phyloP scores from a whole-genome alignment of 2,888 invertebrate genomes.

The Mycalesis mineus region DNA sequence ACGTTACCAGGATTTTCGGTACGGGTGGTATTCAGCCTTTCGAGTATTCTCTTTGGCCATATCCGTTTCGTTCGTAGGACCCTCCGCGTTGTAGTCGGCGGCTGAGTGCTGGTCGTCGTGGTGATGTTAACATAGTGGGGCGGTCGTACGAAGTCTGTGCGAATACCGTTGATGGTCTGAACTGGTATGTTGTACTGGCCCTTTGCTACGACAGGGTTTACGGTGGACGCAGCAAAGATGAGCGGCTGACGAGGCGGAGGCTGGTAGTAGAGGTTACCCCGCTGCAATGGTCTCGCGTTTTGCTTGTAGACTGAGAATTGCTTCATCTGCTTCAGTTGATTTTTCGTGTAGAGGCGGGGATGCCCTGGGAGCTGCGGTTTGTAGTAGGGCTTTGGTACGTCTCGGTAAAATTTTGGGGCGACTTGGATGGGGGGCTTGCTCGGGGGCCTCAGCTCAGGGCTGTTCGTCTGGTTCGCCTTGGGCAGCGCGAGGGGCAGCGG shows the following conservation, averaged over 20 bases:
- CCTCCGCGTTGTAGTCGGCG: conserved; percentile 57
- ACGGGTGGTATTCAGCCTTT: conserved; percentile 43
- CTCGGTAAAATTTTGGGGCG: conserved; percentile 44
- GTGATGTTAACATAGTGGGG: conserved; percentile 44
- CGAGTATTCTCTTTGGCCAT: conserved; percentile 62
- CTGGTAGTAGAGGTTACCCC: conserved; percentile 24
- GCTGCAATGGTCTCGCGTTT: conserved; percentile 53
- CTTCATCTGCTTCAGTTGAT: conserved; percentile 43
- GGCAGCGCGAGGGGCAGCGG: conserved; percentile 33
- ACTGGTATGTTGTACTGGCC: conserved; percentile 57
- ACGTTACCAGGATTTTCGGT: conserved; percentile 41
- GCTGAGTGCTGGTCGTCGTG: conserved; percentile 40
- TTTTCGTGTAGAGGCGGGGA: conserved; percentile 48
- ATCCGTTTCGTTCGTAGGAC: conserved; percentile 66
- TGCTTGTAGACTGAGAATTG: conserved; percentile 54
- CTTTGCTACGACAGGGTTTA: conserved; percentile 45
- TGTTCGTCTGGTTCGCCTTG: conserved; percentile 41
- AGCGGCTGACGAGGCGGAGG: conserved; percentile 41
- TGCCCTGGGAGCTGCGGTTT: conserved; percentile 36
- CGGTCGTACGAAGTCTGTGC: conserved; percentile 56
- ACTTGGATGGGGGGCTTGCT: conserved; percentile 58
- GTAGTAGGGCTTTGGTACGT: conserved; percentile 35
- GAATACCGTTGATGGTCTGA: conserved; percentile 64
- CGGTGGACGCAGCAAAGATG: conserved; percentile 48
- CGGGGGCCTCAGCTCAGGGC: conserved; percentile 47